Conservation (phyloP, 2,113 vertebrate genomes). For the Amazona guildingii region DNA sequence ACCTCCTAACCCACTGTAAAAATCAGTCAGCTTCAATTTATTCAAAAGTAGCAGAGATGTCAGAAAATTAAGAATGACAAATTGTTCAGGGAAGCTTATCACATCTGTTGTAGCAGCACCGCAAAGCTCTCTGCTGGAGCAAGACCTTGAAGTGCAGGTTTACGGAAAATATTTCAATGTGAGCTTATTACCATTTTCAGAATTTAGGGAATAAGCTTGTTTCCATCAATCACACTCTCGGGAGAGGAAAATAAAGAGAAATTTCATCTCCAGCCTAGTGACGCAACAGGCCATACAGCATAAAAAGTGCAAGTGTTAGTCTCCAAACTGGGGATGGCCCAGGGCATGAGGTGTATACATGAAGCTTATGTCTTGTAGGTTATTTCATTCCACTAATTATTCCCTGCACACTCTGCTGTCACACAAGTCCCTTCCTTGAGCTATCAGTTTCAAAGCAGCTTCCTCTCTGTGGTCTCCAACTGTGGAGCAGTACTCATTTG, state of each 20-base stretch:
- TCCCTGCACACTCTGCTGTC: neutral
- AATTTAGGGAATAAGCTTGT: neutral
- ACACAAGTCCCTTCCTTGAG: neutral
- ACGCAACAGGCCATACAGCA: neutral
- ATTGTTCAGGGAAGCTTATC: constrained; percentile 4
- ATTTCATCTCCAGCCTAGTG: neutral
- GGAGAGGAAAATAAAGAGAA: neutral
- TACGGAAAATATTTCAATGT: neutral
- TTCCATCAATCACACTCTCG: neutral
- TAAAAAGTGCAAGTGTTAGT: neutral
- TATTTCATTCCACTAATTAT: neutral
- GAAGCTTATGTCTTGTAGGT: neutral
- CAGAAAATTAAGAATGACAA: neutral
- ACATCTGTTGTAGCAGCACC: neutral
- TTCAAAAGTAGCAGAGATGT: constrained; percentile 18
- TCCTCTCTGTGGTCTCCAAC: neutral
- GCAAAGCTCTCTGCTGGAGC: neutral
- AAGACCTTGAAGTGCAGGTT: neutral
- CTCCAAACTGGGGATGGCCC: accelerated
- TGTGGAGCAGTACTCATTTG: neutral
- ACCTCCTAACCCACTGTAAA: neutral
- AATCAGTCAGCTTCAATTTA: constrained; percentile 4
- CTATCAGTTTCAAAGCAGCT: neutral
- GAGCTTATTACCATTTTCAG: neutral
- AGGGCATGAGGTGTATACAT: neutral